phyloP scores from a whole-genome alignment of 2,888 invertebrate species.

The Amorpha juglandis region DNA sequence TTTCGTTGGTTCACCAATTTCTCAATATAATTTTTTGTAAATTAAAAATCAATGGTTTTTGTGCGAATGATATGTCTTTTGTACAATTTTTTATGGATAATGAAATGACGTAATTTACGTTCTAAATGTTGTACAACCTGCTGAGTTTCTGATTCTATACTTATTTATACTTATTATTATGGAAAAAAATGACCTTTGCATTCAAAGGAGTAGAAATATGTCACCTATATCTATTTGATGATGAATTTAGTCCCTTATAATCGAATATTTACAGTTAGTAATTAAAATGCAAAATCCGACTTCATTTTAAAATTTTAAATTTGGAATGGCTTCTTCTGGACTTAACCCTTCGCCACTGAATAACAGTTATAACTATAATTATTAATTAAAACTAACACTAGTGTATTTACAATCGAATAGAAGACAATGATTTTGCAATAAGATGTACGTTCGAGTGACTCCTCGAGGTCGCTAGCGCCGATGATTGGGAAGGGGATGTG shows the following conservation, averaged over 20 bases:
- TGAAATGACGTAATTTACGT: neutral
- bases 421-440: conserved; percentile 1
- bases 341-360: neutral
- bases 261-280: neutral
- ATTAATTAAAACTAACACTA: too few species aligned
- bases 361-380: neutral
- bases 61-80: too few species aligned
- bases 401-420: conserved; percentile 8
- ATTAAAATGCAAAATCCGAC: neutral
- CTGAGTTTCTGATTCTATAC: neutral
- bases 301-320: neutral
- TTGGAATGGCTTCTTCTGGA: neutral
- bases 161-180: neutral
- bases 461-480: neutral
- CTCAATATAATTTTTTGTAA: too few species aligned
- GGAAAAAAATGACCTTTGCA: neutral
- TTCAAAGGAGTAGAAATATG: neutral
- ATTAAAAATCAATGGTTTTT: too few species aligned
- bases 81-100: too few species aligned
- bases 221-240: too few species aligned
- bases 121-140: conserved; percentile 1
- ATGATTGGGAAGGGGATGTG: neutral
- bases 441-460: neutral
- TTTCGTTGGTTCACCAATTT: too few species aligned
- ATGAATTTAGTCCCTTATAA: neutral